Evolutionary conservation across 2,113 vertebrate genomes (phyloP), one percentile per base, ranked within the genome.

Genomic region (Pachycephala philippinensis): DNA sequence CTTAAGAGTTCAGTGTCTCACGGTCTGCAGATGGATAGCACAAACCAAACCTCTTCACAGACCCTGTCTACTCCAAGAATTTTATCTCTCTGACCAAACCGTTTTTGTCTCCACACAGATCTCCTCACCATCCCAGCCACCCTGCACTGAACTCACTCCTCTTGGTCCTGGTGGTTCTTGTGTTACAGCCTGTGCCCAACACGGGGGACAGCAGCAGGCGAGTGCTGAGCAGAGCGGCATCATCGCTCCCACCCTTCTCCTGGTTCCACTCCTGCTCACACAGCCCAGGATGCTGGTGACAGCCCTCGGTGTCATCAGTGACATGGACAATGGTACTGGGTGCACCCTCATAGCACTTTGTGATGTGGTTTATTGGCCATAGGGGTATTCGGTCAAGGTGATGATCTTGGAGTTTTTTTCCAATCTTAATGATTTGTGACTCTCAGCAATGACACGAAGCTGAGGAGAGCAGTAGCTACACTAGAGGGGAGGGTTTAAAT

Each of bases 181-280:
- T 28, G 15, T 59, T 59, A 8, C 26, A 40, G 10, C 49, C 35
- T 47, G 35, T 50, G 35, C 54, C 28, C 57, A 33, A 4, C 35
- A 39, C 2, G 1, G 28, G 15, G 31, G 33, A 53, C 28, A 39
- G 47, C n/a, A 33, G 9, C 33, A 53, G 23, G 5, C 0, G 2
- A 21, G n/a, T 20, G 56, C 40, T 49, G 57, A 56, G 49, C 75
- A 78, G 47, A 52, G 47, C 17, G 3, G n/a, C n/a, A 50, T 28
- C 18, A 2, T 35, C 1, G 3, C 33, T 35, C 24, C 33, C 71
- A 20, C 13, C 22, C 56, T 26, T 33, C 74, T 49, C 28, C 53
- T 59, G 71, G 14, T 35, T 45, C 33, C 40, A 17, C 33, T 35
- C 19, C 44, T 77, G 35, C 75, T 78, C 6, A 1, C 21, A 33